Base-by-base conservation (phyloP, 2,888 invertebrate genomes). In the Leptopilina drosophilae region DNA sequence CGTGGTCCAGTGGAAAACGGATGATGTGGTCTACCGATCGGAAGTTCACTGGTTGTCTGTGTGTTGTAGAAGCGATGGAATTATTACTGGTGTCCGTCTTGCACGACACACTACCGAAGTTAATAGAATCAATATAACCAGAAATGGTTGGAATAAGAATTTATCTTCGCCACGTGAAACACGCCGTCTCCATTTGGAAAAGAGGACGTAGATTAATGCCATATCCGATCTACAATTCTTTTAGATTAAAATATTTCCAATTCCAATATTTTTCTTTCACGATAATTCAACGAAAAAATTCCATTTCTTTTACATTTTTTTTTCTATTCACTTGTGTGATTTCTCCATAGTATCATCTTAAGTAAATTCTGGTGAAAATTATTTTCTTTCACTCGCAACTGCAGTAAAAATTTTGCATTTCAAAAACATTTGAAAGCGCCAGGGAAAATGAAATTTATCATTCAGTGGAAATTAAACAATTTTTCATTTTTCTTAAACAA, bases 231-330 rank as follows among this genome's bases (percentile, higher is more conserved):
- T 26, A 33, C 14, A 26, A 73, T 40, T 5, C 56, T 56, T 26
- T 33, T n/a, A 56, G 73, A 73, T 73, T 56, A 73, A 73, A 56
- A 73, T 73, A 73, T 73, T 73, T 73, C 14, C 69, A 69, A 49
- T 69, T 69, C 56, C 73, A 73, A 73, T 73, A 40, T 40, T 73
- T 73, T 73, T n/a, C 56, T 33, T 26, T 56, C 49, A 49, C 56
- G 56, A 56, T 56, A 33, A 73, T 56, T 56, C 6, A 8, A 20
- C 14, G 8, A 69, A 2, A 69, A 9, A 46, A 1, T 1, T 66
- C 46, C n/a, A 6, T 8, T 33, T 33, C 33, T 33, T 33, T 33
- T 33, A 33, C 5, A 42, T 15, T 66, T 0, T 15, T 66, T 0
- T 46, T n/a, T 42, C n/a, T 33, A 42, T 66, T 15, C n/a, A n/a